Percentiles rank a stretch among this genome's conserved stretches.
These are phyloP conservation scores for Ametastegia equiseti DNA, from an alignment of 2,888 invertebrate genomes.

Conservation along the genomic window DNA sequence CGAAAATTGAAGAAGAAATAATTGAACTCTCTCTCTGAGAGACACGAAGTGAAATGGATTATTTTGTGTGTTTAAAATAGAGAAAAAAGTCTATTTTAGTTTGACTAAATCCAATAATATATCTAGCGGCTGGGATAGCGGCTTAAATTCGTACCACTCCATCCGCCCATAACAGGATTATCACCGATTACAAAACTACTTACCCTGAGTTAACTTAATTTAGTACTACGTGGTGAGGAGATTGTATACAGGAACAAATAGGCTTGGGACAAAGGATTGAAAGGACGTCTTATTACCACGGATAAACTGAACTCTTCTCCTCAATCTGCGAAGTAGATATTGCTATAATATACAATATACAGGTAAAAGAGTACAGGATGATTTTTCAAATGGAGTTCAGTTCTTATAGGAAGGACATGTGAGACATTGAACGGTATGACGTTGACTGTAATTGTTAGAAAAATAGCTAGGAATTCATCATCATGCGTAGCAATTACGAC, in stretches of 20 bases:
- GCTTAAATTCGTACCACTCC: neutral
- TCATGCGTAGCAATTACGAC: neutral
- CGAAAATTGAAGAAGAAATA: neutral
- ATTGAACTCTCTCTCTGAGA: too few relatives aligned
- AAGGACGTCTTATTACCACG: neutral
- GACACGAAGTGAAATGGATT: too few relatives aligned
- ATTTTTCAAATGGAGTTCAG: neutral
- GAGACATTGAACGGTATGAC: neutral
- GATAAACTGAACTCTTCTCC: neutral
- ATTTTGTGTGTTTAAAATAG: neutral
- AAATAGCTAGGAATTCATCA: neutral
- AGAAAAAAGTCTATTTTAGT: neutral
- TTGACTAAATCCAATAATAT: neutral
- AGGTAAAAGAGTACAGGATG: neutral
- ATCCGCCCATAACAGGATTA: neutral
- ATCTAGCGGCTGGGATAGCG: neutral
- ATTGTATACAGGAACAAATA: conserved; percentile 7
- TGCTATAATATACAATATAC: neutral
- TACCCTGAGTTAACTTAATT: conserved; percentile 3
- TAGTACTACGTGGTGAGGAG: conserved; percentile 15
- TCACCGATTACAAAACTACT: neutral
- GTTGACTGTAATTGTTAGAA: neutral
- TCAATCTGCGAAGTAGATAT: conserved; percentile 4
- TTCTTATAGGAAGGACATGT: neutral
- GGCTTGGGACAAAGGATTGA: neutral